Conservation (phyloP, 2,888 invertebrate species). For the Deroplatys truncata region DNA sequence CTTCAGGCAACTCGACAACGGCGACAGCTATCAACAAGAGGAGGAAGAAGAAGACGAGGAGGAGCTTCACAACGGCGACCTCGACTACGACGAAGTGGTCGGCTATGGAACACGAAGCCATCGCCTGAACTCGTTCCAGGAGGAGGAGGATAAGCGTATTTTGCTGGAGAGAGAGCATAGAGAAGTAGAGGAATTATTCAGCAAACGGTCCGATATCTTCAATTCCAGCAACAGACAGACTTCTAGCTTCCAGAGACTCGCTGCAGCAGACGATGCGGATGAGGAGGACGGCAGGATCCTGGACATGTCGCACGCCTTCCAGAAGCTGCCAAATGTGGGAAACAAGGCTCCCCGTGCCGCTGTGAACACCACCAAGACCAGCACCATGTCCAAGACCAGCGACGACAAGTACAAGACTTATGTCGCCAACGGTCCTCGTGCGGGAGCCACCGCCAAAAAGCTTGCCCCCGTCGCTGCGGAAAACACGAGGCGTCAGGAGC, state of each 20-base stretch:
- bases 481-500: neutral
- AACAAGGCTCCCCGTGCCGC: conserved; percentile 39
- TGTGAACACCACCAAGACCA: neutral
- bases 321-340: conserved; percentile 45
- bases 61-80: neutral
- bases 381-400: neutral
- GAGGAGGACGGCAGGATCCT: neutral
- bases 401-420: conserved; percentile 29
- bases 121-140: neutral
- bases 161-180: neutral
- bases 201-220: neutral
- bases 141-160: neutral
- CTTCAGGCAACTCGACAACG: neutral
- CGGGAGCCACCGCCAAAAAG: conserved; percentile 6
- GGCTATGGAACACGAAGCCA: neutral
- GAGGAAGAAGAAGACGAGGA: neutral
- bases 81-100: neutral
- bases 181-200: neutral
- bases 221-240: neutral
- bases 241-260: neutral
- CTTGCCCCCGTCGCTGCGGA: neutral
- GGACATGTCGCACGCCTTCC: conserved; percentile 20
- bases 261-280: conserved; percentile 11
- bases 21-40: neutral
- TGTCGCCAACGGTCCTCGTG: conserved; percentile 10